Base-by-base conservation (phyloP, 2,113 vertebrate species). In the Malurus cyaneus region DNA sequence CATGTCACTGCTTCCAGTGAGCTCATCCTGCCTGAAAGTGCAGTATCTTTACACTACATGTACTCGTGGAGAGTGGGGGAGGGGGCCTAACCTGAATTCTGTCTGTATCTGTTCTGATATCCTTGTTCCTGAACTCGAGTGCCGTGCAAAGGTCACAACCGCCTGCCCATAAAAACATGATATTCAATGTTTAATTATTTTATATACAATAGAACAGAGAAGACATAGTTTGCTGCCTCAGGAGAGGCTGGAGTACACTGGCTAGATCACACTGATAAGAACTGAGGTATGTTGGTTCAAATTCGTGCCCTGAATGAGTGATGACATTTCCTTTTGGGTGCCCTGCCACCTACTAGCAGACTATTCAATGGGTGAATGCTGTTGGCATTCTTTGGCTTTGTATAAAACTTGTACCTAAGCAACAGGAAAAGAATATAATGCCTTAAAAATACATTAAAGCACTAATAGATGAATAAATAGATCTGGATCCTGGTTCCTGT, bases 271-370 rank as follows among this genome's bases (percentile, higher is more conserved):
- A 69, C 20, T 25, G 25, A 42, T 50, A 32, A 61, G 9, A 86
- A 46, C 9, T 12, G 28, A 62, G 32, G 26, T 21, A 6, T 0
- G 0, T 36, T 57, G 3, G 11, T 78, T 70, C 72, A 60, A 84
- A 93, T 53, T 69, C 77, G 89, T 81, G 60, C 39, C 57, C 60
- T 64, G 56, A 84, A 88, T 13, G 54, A 56, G 12, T 2, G 1
- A 47, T 67, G 54, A 29, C 42, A 46, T 46, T 88, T 88, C 14
- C 20, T 65, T 89, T 76, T 70, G 32, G 11, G n/a, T 82, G 28
- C 20, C 41, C 53, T 29, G 50, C 10, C 5, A 1, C 52, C n/a
- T 57, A 21, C 71, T 32, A 56, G 49, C 13, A 79, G 46, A 76
- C 60, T 62, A 56, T 79, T 79, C 67, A 60, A 3, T 41, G 18